Conservation (phyloP, 2,888 invertebrate species). For the Hypselothyrea guttata region DNA sequence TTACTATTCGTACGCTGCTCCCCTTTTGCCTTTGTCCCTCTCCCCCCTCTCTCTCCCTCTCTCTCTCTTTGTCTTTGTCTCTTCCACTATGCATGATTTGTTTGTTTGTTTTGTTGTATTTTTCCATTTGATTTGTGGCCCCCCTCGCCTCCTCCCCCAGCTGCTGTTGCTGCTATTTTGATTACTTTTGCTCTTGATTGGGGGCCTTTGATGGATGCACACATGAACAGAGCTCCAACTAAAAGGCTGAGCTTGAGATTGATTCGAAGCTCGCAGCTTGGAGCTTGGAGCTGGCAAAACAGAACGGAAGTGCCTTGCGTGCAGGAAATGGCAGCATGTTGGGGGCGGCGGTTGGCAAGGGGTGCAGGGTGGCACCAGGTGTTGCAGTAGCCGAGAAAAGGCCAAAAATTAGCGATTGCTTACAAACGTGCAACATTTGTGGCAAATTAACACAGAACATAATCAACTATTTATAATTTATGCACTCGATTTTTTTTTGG, state of each 20-base stretch:
- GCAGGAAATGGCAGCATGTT: conserved; percentile 47
- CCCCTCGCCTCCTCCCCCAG: conserved; percentile 11
- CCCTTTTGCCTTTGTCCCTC: conserved; percentile 31
- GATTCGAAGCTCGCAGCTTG: too few relatives aligned
- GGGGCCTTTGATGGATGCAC: conserved; percentile 56
- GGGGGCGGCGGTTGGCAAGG: not conserved
- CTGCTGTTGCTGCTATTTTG: conserved; percentile 47
- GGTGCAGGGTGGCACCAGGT: conserved; percentile 1
- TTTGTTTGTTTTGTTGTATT: conserved; percentile 45
- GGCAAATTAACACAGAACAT: conserved; percentile 32
- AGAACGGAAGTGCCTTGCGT: conserved; percentile 68
- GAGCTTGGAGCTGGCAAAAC: conserved; percentile 42
- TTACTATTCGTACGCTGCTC: too few relatives aligned
- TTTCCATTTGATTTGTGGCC: conserved; percentile 40
- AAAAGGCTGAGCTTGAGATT: not conserved
- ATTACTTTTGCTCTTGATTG: conserved; percentile 72
- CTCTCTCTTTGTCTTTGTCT: conserved; percentile 42
- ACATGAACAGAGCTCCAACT: conserved; percentile 15
- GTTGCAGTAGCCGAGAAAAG: conserved; percentile 22
- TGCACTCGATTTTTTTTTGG: conserved; percentile 52
- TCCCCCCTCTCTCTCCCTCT: conserved; percentile 5
- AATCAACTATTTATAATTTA: conserved; percentile 53
- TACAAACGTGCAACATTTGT: conserved; percentile 9
- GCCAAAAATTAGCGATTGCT: conserved; percentile 36
- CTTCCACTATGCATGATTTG: conserved; percentile 45